These are phyloP conservation scores for Ciconia stormi DNA, from an alignment of 2,113 vertebrate species.

Conservation along the genomic window DNA sequence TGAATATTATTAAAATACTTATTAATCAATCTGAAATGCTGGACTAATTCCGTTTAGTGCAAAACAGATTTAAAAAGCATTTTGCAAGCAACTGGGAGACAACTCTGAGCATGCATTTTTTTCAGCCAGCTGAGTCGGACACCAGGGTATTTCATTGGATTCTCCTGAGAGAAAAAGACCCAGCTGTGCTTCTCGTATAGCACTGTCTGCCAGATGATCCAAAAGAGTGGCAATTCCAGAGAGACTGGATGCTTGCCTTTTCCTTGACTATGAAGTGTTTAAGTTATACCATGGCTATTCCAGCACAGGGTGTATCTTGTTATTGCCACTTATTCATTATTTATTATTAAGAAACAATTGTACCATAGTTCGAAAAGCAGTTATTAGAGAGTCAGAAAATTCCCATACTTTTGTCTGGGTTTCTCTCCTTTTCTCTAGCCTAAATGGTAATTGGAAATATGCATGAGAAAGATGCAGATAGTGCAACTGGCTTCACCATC, in stretches of 20 bases:
- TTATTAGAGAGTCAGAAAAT: neutral
- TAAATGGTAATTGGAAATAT: neutral
- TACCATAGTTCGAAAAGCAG: neutral
- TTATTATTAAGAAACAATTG: neutral
- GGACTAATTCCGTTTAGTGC: slow-evolving; percentile 22
- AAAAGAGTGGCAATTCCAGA: neutral
- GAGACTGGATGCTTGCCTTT: neutral
- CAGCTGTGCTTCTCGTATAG: slow-evolving; percentile 37
- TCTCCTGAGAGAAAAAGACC: slow-evolving; percentile 48
- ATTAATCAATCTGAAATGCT: neutral
- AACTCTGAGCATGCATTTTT: neutral
- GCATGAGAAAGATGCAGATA: neutral
- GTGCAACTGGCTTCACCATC: neutral
- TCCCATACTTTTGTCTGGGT: neutral
- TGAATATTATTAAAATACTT: neutral
- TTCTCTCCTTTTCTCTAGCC: neutral
- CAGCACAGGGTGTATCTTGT: neutral
- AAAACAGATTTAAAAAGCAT: neutral
- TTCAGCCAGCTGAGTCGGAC: slow-evolving; percentile 55
- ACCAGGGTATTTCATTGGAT: slow-evolving; percentile 25
- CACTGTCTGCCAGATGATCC: slow-evolving; percentile 46
- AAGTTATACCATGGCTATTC: neutral
- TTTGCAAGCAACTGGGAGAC: slow-evolving; percentile 26
- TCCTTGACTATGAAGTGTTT: neutral
- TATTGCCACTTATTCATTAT: neutral